Conservation (phyloP, 2,797 vertebrate species). For the Oreochromis mossambicus region DNA sequence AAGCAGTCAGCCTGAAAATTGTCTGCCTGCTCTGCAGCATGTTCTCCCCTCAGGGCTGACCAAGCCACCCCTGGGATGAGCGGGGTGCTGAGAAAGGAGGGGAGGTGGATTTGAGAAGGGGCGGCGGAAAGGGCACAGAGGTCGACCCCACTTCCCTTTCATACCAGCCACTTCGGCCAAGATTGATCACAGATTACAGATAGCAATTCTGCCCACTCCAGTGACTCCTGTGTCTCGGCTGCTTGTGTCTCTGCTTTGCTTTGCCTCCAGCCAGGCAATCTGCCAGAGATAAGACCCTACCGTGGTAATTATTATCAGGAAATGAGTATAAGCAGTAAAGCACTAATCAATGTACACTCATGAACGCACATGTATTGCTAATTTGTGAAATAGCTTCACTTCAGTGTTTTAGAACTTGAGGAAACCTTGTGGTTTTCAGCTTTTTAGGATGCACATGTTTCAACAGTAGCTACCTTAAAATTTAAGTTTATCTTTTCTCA, state of each 20-base stretch:
- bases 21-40: slow-evolving; percentile 94
- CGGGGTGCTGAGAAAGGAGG: slow-evolving; percentile 45
- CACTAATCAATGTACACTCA: slow-evolving; percentile 65
- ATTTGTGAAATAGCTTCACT: neutral
- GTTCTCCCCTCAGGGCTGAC: slow-evolving; percentile 70
- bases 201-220: slow-evolving; percentile 58
- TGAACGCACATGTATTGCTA: slow-evolving; percentile 23
- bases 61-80: slow-evolving; percentile 63
- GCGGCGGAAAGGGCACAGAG: slow-evolving; percentile 30
- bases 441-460: neutral
- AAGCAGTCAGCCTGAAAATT: slow-evolving; percentile 99
- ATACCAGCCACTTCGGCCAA: slow-evolving; percentile 71
- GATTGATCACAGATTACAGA: slow-evolving; percentile 81
- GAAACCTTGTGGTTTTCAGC: neutral
- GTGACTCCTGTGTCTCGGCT: slow-evolving; percentile 25
- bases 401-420: neutral
- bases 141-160: slow-evolving; percentile 78
- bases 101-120: slow-evolving; percentile 30
- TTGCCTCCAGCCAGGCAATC: slow-evolving; percentile 40
- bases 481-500: too few species aligned
- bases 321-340: slow-evolving; percentile 48
- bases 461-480: too few species aligned
- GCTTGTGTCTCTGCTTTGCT: slow-evolving; percentile 25
- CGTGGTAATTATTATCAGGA: slow-evolving; percentile 67
- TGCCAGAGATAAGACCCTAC: slow-evolving; percentile 54